phyloP scores from a whole-genome alignment of 2,113 vertebrate genomes.

The Heterotilapia buettikoferi region DNA sequence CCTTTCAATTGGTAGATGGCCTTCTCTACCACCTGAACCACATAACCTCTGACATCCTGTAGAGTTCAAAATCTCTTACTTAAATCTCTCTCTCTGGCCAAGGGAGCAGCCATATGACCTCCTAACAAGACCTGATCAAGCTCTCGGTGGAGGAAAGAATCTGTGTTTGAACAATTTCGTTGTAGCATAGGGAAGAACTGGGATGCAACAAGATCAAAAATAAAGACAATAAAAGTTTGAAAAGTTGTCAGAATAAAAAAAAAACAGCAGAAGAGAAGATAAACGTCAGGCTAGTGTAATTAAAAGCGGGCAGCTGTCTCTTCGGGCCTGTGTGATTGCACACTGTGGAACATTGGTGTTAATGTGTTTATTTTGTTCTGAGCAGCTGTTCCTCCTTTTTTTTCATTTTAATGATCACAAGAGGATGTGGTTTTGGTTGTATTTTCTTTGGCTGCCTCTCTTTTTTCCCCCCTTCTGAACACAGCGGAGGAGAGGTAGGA shows the following conservation, averaged over 20 bases:
- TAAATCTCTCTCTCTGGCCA: not conserved
- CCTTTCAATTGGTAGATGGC: not conserved
- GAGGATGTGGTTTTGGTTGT: slow-evolving; percentile 2
- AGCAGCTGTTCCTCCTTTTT: slow-evolving; percentile 56
- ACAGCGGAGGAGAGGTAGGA: not conserved
- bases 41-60: not conserved
- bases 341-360: slow-evolving; percentile 36
- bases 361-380: slow-evolving; percentile 64
- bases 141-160: not conserved
- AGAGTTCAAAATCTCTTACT: not conserved
- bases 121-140: not conserved
- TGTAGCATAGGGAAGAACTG: not conserved
- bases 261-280: not conserved
- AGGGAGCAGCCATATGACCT: not conserved
- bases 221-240: not conserved
- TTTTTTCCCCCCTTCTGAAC: not conserved
- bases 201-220: not conserved
- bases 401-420: slow-evolving; percentile 55
- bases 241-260: not conserved
- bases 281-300: slow-evolving; percentile 20
- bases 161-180: not conserved
- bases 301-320: slow-evolving; percentile 61
- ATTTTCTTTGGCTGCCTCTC: slow-evolving; percentile 24
- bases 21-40: not conserved
- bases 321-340: slow-evolving; percentile 50